phyloP scores from a whole-genome alignment of 2,888 invertebrate species.

The Platerodrilus igneus region DNA sequence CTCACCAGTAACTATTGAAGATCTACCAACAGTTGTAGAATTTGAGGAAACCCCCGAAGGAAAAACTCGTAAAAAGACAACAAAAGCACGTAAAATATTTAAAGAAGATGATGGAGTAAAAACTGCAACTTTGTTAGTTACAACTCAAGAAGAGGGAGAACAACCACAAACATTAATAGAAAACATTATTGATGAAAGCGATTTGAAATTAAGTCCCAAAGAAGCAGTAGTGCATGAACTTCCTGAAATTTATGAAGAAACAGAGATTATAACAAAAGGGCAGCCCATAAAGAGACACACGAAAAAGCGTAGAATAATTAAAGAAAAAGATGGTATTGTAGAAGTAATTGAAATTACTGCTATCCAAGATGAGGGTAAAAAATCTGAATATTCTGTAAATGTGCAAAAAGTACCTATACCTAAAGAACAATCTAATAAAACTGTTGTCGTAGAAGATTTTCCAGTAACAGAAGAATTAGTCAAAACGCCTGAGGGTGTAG shows the following conservation, averaged over 20 bases:
- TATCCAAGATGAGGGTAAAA: conserved; percentile 37
- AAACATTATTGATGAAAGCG: too few relatives aligned
- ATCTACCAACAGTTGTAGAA: conserved; percentile 26
- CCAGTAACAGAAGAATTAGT: conserved; percentile 29
- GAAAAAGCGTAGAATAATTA: conserved; percentile 41
- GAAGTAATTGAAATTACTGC: conserved; percentile 35
- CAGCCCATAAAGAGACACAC: conserved; percentile 32
- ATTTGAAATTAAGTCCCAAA: too few relatives aligned
- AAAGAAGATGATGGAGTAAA: conserved; percentile 45
- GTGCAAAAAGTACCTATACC: conserved; percentile 27
- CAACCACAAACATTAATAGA: conserved; percentile 41
- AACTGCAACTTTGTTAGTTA: conserved; percentile 48
- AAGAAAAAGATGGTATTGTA: conserved; percentile 35
- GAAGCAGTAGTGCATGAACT: conserved; percentile 45
- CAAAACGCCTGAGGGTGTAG: conserved; percentile 25
- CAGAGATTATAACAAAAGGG: conserved; percentile 34
- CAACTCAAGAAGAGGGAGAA: conserved; percentile 47
- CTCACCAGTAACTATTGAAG: conserved; percentile 39
- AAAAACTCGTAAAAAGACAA: conserved; percentile 37
- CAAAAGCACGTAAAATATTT: conserved; percentile 45
- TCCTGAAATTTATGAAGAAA: conserved; percentile 33
- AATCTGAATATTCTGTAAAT: conserved; percentile 37
- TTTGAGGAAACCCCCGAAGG: conserved; percentile 31
- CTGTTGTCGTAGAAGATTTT: too few relatives aligned
- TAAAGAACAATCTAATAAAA: conserved; percentile 19